These are phyloP conservation scores for Lycia hirtaria DNA, from an alignment of 2,888 invertebrate genomes.

Conservation along the genomic window DNA sequence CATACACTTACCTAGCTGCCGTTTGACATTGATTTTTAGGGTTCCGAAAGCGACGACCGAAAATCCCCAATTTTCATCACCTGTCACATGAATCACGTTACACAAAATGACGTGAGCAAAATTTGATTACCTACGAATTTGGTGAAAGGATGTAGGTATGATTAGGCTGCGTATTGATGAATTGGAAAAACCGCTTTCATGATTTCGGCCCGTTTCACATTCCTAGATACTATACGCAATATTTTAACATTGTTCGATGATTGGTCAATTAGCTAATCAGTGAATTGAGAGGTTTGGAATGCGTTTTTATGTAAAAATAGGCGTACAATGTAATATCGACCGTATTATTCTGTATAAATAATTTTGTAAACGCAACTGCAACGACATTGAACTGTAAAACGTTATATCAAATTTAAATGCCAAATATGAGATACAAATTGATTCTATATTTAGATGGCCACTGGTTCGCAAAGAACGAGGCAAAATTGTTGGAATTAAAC, in stretches of 20 bases:
- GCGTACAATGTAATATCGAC: background rate
- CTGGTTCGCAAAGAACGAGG: too few relatives aligned
- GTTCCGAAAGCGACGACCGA: constrained; percentile 37
- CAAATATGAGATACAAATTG: too few relatives aligned
- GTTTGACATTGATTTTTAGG: constrained; percentile 35
- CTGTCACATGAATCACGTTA: constrained; percentile 15
- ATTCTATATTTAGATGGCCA: too few relatives aligned
- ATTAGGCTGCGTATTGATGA: constrained; percentile 4
- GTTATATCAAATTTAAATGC: too few relatives aligned
- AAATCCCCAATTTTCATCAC: constrained; percentile 2
- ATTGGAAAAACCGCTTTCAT: constrained; percentile 13
- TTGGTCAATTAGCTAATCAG: background rate
- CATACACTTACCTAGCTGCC: background rate
- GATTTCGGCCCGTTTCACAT: background rate
- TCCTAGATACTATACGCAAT: background rate
- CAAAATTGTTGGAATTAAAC: too few relatives aligned
- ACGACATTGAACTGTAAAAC: too few relatives aligned
- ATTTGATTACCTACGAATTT: constrained; percentile 9
- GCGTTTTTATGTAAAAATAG: background rate
- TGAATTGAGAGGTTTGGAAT: background rate
- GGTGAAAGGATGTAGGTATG: constrained; percentile 4
- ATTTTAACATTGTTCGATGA: background rate
- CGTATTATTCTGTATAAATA: too few relatives aligned
- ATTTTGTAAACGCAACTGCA: too few relatives aligned
- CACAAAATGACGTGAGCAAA: constrained; percentile 11